A percentile compares a stretch with the other conserved stretches of the same genome.
phyloP scores from a whole-genome alignment of 2,113 vertebrate genomes.

The Neogobius melanostomus region DNA sequence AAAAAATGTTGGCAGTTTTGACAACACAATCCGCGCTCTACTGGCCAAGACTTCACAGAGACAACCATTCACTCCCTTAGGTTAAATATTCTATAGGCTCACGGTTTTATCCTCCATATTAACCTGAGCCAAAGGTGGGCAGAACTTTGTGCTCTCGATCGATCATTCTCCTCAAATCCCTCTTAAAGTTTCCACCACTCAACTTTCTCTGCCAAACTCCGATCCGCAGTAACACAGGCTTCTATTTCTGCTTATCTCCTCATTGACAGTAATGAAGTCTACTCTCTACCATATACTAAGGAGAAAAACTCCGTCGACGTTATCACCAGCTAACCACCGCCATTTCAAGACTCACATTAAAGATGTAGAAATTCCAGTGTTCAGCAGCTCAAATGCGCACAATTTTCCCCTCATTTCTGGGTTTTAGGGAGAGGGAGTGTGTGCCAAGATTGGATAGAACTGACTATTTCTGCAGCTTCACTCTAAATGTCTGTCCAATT shows the following conservation, averaged over 20 bases:
- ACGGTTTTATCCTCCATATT: not conserved
- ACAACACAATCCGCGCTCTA: not conserved
- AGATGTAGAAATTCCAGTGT: constrained; percentile 14
- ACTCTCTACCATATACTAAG: constrained; percentile 8
- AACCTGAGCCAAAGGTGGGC: constrained; percentile 4
- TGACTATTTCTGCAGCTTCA: constrained; percentile 41
- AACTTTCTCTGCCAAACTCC: constrained; percentile 22
- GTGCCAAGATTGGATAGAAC: constrained; percentile 22
- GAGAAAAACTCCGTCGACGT: constrained; percentile 13
- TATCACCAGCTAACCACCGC: constrained; percentile 10
- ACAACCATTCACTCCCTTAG: not conserved
- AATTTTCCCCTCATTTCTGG: constrained; percentile 38
- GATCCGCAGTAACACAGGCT: constrained; percentile 6
- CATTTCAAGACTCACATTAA: constrained; percentile 26
- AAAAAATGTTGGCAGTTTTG: too few relatives aligned
- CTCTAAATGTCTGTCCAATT: constrained; percentile 51
- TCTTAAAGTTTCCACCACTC: constrained; percentile 16
- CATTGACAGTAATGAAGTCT: constrained; percentile 30
- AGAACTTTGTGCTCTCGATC: constrained; percentile 5
- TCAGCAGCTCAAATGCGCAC: constrained; percentile 30
- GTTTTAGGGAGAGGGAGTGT: constrained; percentile 29
- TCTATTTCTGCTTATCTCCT: constrained; percentile 29
- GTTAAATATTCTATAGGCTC: not conserved
- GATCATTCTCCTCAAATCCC: constrained; percentile 8
- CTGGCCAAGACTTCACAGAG: not conserved